Conservation (phyloP, 2,888 invertebrate species). For the Alcis repandata region DNA sequence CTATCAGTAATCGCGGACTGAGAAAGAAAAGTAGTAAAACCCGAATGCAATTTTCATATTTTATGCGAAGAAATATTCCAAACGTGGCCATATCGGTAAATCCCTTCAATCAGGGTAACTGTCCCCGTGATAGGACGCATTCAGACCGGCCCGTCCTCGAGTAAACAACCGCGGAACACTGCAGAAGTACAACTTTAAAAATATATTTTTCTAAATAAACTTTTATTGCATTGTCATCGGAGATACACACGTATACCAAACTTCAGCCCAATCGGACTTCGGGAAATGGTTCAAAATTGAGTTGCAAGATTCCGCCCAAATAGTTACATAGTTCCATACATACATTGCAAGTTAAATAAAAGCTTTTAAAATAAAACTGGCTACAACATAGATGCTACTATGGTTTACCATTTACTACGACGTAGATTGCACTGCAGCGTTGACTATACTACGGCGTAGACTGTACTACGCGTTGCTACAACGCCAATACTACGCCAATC, state of each 20-base stretch:
- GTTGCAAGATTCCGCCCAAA: too few relatives aligned
- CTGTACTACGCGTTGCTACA: background rate
- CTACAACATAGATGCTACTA: too few relatives aligned
- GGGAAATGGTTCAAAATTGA: too few relatives aligned
- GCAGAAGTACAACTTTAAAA: background rate
- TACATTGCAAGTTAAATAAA: too few relatives aligned
- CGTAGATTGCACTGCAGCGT: background rate
- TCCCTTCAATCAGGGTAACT: slow-evolving; percentile 60
- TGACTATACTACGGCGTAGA: background rate
- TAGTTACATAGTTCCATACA: too few relatives aligned
- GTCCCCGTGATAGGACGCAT: slow-evolving; percentile 59
- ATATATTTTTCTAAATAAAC: too few relatives aligned
- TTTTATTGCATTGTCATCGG: too few relatives aligned
- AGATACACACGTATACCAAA: too few relatives aligned
- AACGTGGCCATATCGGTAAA: slow-evolving; percentile 19
- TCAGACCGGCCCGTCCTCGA: slow-evolving; percentile 44
- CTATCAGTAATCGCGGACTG: background rate
- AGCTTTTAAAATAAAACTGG: too few relatives aligned
- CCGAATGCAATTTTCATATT: slow-evolving; percentile 10
- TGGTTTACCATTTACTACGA: background rate
- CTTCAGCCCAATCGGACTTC: too few relatives aligned
- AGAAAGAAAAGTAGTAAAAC: slow-evolving; percentile 5
- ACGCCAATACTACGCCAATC: background rate
- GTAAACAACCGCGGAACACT: slow-evolving; percentile 40
- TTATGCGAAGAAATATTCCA: slow-evolving; percentile 19